Evolutionary conservation across 2,113 vertebrate species (phyloP), one percentile per base, ranked within the genome.

Genomic region (Pangasianodon gigas): DNA sequence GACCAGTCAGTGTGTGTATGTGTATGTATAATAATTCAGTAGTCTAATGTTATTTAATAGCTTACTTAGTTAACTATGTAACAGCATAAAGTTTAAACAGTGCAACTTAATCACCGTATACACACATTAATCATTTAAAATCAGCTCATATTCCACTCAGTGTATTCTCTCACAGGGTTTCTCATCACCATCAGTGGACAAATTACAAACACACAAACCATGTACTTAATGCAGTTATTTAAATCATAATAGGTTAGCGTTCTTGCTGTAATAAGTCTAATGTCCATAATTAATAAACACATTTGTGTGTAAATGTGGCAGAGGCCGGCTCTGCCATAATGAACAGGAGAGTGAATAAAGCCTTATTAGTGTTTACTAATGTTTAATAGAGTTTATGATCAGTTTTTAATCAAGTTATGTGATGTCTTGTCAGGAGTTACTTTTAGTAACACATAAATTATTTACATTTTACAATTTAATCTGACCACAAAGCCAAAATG

Each of bases 41-140:
- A 19, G n/a, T 37, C 52, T 82, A 56, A 52, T n/a, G 14, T 54
- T 82, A 54, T 51, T 37, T 16, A 80, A 80, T 51, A 32, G 29
- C 48, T 52, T 80, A n/a, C 48, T 52, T 80, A 18, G n/a, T 82
- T 82, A 54, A 82, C 54, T 82, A 82, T 54, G 51, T 54, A 82
- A 82, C 14, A 82, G 80, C 51, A 9, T 29, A 67, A 29, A n/a
- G 60, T 65, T 82, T 82, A 85, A 67, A 85, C 84, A 67, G 62
- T 51, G 84, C 62, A 85, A 85, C 60, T 85, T 52, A 69, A 85
- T 69, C 84, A 69, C 84, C n/a, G 16, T 69, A 51, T 37, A 48
- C 58, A 24, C 26, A 46, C 77, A n/a, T 56, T 29, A 87, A 65
- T 80, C 26, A 62, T 83, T 83, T 41, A 83, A 56, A 83, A 41